These are phyloP conservation scores for Alca torda DNA, from an alignment of 2,797 vertebrate genomes.

Conservation along the genomic window DNA sequence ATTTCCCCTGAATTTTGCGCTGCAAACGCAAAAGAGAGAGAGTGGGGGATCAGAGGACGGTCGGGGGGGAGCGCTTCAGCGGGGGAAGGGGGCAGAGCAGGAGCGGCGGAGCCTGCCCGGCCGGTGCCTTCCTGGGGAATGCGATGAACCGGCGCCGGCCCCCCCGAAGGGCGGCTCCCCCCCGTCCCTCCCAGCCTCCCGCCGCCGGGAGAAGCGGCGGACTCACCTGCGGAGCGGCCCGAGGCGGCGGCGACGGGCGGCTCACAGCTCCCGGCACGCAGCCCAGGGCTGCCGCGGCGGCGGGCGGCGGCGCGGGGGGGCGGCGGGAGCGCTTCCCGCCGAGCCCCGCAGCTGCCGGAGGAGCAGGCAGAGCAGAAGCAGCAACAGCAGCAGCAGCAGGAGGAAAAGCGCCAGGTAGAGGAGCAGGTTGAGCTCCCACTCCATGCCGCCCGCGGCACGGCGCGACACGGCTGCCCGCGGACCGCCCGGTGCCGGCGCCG, in stretches of 20 bases:
- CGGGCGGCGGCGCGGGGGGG: conserved; percentile 75
- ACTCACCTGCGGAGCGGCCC: conserved; percentile 9
- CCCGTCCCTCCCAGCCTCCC: background rate
- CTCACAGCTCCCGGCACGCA: conserved; percentile 75
- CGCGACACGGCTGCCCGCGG: background rate
- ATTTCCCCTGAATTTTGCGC: background rate
- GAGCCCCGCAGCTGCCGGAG: conserved; percentile 89
- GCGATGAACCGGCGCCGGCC: background rate
- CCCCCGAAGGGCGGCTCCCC: background rate
- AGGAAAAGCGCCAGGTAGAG: conserved; percentile 86
- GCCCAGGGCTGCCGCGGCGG: conserved; percentile 82
- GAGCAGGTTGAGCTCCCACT: conserved; percentile 88
- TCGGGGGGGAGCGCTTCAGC: background rate
- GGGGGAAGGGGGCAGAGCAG: background rate
- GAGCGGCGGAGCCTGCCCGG: background rate
- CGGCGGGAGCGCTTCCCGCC: conserved; percentile 69
- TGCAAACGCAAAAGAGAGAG: background rate
- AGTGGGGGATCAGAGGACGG: too few species aligned
- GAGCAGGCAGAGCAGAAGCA: conserved; percentile 87
- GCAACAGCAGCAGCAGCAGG: conserved; percentile 80
- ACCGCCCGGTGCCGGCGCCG: background rate
- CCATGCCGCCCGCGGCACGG: conserved; percentile 59
- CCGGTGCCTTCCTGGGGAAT: background rate
- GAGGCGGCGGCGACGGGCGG: background rate
- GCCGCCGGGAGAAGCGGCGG: background rate